Conservation (phyloP, 2,797 vertebrate species). For the Tokudaia muenninki region DNA sequence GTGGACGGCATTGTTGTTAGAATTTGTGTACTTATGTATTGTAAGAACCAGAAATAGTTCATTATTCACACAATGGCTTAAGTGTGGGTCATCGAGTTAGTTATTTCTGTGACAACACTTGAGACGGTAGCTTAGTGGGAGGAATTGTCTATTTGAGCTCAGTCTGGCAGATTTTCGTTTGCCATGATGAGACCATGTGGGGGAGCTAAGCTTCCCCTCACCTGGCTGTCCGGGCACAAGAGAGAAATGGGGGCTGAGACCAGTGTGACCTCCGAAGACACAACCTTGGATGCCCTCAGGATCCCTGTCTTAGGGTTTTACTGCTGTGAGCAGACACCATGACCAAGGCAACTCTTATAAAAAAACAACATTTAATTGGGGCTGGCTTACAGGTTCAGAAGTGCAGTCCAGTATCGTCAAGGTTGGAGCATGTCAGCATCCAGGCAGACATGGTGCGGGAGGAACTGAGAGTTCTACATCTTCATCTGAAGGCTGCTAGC, state of each 20-base stretch:
- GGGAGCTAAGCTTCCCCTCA: background rate
- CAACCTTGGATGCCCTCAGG: background rate
- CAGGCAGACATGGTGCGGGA: background rate
- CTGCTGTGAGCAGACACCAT: background rate
- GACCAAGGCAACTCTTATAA: background rate
- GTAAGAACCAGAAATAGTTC: background rate
- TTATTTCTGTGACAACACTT: background rate
- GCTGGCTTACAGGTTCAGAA: background rate
- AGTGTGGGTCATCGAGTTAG: background rate
- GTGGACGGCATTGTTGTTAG: background rate
- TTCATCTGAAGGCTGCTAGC: background rate
- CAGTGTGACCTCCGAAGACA: too few species aligned
- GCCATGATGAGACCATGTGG: background rate
- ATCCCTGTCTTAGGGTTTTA: background rate
- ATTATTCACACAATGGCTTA: background rate
- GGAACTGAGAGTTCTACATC: background rate
- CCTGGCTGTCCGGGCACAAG: background rate
- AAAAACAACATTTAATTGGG: background rate
- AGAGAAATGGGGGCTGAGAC: background rate
- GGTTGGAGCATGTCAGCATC: background rate
- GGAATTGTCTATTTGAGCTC: background rate
- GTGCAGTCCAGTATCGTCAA: background rate
- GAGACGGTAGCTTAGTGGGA: background rate
- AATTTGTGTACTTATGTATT: background rate
- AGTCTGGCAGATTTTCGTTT: background rate